Percentiles rank a stretch among this genome's conserved stretches.
These are phyloP conservation scores for Drosophila rhopaloa DNA, from an alignment of 1,140 invertebrate genomes.

Conservation along the genomic window DNA sequence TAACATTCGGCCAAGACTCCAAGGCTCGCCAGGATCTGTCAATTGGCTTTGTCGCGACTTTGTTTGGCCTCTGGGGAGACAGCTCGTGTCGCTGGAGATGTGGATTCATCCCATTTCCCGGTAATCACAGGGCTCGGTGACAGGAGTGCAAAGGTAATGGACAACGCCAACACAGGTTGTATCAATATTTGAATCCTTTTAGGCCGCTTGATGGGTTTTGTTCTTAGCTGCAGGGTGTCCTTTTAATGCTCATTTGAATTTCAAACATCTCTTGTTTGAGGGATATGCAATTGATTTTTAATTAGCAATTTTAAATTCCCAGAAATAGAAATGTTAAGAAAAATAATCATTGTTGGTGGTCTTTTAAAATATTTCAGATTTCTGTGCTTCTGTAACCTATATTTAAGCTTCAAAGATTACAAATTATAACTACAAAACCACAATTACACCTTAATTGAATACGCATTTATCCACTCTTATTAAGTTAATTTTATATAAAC, in stretches of 20 bases:
- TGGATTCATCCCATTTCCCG: conserved; percentile 39
- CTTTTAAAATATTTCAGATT: no score
- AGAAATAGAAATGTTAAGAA: background rate
- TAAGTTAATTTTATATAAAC: no score
- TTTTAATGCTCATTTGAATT: conserved; percentile 19
- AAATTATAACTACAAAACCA: no score
- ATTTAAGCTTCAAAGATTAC: no score
- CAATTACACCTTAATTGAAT: no score
- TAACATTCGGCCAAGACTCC: conserved; percentile 54
- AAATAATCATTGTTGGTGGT: background rate
- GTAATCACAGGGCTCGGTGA: conserved; percentile 56
- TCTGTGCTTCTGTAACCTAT: no score
- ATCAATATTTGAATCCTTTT: conserved; percentile 36
- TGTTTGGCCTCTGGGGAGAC: conserved; percentile 58
- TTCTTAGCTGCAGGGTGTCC: background rate
- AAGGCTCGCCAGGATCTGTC: conserved; percentile 64
- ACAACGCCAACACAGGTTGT: conserved; percentile 19
- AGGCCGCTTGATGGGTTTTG: background rate
- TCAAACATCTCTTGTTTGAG: conserved; percentile 3
- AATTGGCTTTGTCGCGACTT: conserved; percentile 79
- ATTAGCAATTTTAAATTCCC: conserved; percentile 3
- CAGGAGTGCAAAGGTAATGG: conserved; percentile 28
- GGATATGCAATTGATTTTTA: conserved; percentile 11
- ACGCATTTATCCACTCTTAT: no score
- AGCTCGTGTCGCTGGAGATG: conserved; percentile 6